Base-by-base conservation (phyloP, 2,113 vertebrate genomes). In the Triplophysa dalaica region DNA sequence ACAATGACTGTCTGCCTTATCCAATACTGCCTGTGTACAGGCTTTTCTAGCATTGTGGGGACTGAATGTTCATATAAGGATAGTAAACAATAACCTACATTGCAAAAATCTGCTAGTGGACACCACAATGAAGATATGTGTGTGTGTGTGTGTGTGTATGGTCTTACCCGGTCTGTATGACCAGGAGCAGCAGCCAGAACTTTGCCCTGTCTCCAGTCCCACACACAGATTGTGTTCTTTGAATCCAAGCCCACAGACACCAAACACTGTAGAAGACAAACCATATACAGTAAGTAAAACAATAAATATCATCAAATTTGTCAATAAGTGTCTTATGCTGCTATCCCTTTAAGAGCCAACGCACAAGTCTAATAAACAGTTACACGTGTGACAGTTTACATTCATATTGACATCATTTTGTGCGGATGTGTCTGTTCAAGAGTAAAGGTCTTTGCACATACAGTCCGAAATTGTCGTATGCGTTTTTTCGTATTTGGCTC, bases 211-310 rank as follows among this genome's bases (percentile, higher is more conserved):
- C 94, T 97, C 98, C 98, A 99, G 90, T 99, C 98, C 98, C 98
- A 99, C 75, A 99, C 95, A 87, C 97, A 98, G 87, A 99, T 95
- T 79, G 95, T 96, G 90, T 99, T 99, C 93, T 98, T 99, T 0
- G 97, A 96, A 92, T 99, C 98, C 87, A 99, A 93, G 83, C 98
- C 98, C 87, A 99, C 96, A 4, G 98, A 99, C 85, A 99, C 96
- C 92, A 99, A 92, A 86, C 96, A 96, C 98, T 99, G 92, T 70
- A 87, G 89, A 78, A 86, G 50, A 88, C 43, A 89, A 83, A 79
- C 84, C n/a, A 73, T 45, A 58, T n/a, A 33, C 33, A 5, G 4
- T 6, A 22, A 82, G 83, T 58, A 68, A 56, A 62, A 58, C 8
- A 65, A 66, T 9, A 58, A 58, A 8, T 17, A 19, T 56, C 1